These are phyloP conservation scores for Gambusia affinis DNA, from an alignment of 2,113 vertebrate species.

Conservation along the genomic window DNA sequence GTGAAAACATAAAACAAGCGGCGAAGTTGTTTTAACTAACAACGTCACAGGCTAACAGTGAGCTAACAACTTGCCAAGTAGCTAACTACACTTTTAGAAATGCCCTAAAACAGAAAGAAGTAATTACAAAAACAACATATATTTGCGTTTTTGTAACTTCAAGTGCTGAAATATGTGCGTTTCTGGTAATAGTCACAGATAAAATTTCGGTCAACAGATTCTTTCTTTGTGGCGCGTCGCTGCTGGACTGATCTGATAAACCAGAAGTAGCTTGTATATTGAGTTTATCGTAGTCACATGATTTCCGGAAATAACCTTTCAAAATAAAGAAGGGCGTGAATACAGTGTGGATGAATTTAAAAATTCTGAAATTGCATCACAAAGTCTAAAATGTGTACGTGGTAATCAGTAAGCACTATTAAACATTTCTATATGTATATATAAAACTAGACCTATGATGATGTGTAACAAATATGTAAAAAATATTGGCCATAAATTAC, in stretches of 20 bases:
- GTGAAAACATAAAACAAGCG: constrained; percentile 49
- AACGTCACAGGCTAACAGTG: constrained; percentile 40
- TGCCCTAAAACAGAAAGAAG: not conserved
- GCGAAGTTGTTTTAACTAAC: constrained; percentile 43
- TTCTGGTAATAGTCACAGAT: not conserved
- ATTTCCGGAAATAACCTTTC: constrained; percentile 5
- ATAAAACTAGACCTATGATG: no score
- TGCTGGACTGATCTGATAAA: not conserved
- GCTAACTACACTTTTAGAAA: not conserved
- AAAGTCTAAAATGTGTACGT: no score
- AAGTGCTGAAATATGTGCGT: rapidly evolving
- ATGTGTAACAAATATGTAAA: no score
- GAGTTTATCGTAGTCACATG: rapidly evolving
- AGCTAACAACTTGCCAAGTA: constrained; percentile 20
- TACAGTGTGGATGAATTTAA: not conserved
- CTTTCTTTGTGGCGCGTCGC: not conserved
- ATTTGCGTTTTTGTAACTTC: not conserved
- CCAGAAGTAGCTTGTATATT: not conserved
- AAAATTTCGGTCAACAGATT: not conserved
- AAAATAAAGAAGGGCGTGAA: constrained; percentile 25
- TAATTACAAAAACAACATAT: not conserved
- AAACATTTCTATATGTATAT: no score
- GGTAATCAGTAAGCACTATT: no score
- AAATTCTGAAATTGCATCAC: not conserved
- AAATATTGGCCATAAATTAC: no score